phyloP scores from a whole-genome alignment of 2,797 vertebrate species.

The Galagoides demidoff region DNA sequence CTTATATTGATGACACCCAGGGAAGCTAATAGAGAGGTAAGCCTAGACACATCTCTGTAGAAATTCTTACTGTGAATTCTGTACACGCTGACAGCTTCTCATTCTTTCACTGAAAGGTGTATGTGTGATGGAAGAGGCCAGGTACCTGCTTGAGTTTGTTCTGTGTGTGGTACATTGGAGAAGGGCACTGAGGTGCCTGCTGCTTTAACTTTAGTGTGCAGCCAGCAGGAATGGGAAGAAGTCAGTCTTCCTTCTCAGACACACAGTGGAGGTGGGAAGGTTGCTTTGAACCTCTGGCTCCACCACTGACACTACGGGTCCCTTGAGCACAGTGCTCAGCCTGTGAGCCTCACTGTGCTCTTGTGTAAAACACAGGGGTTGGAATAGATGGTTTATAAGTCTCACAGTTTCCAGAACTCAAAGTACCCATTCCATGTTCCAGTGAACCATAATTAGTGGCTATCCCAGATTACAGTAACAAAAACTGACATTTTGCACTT shows the following conservation, averaged over 20 bases:
- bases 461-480: background rate
- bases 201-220: background rate
- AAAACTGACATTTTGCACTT: constrained; percentile 47
- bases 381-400: background rate
- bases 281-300: background rate
- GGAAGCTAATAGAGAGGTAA: background rate
- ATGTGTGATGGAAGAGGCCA: background rate
- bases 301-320: background rate
- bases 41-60: background rate
- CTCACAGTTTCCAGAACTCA: background rate
- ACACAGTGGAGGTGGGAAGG: background rate
- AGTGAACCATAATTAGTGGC: too few relatives aligned
- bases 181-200: background rate
- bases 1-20: background rate
- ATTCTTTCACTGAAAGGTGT: background rate
- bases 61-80: background rate
- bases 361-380: background rate
- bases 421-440: background rate
- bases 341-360: background rate
- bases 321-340: background rate
- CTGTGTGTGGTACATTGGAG: background rate
- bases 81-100: background rate
- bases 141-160: background rate
- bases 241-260: background rate
- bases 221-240: background rate